These are phyloP conservation scores for Trilocha varians DNA, from an alignment of 2,888 invertebrate genomes.

Conservation along the genomic window DNA sequence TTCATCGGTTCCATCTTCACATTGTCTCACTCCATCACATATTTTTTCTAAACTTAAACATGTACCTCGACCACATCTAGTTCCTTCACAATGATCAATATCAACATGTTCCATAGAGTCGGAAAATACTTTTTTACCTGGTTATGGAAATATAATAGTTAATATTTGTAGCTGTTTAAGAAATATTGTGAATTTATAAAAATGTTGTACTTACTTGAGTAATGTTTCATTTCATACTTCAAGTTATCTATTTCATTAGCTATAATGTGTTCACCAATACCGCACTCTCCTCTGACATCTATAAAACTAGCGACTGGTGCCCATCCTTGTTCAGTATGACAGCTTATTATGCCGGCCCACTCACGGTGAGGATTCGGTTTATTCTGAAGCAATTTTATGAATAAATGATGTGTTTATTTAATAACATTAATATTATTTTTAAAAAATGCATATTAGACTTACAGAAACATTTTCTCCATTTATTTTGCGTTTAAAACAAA, in stretches of 20 bases:
- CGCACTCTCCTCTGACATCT: conserved; percentile 73
- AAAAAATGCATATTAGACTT: neutral
- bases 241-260: conserved; percentile 71
- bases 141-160: no score
- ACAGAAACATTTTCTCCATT: conserved; percentile 4
- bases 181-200: no score
- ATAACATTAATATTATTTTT: no score
- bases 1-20: conserved; percentile 81
- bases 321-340: conserved; percentile 78
- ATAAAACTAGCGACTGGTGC: conserved; percentile 80
- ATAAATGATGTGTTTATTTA: no score
- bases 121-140: conserved; percentile 15
- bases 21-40: conserved; percentile 80
- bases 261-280: conserved; percentile 48
- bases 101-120: conserved; percentile 14
- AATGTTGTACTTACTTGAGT: conserved; percentile 59
- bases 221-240: conserved; percentile 60
- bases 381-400: no score
- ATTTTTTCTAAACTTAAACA: conserved; percentile 74
- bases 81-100: conserved; percentile 65
- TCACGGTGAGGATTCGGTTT: conserved; percentile 25
- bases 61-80: conserved; percentile 79
- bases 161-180: no score
- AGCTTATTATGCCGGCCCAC: conserved; percentile 81
- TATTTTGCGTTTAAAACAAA: conserved; percentile 66